Base-by-base conservation (phyloP, 2,797 vertebrate species). In the Hypotaenidia philippensis region DNA sequence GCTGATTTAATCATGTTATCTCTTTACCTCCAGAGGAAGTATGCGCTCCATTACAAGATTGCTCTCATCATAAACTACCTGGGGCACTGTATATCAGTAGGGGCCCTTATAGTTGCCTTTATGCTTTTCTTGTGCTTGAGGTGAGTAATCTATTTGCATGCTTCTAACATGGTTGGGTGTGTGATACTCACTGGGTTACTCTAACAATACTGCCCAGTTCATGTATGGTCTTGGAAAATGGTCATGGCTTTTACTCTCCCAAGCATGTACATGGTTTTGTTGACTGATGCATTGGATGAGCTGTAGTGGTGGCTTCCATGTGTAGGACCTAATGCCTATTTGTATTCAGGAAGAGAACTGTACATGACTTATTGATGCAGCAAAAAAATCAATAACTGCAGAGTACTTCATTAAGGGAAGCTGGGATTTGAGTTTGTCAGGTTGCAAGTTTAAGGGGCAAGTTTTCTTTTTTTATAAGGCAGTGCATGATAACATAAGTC, bases 41-140 rank as follows among this genome's bases (percentile, higher is more conserved):
- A 99, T n/a, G 98, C 98, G 3, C 97, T 99, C 93, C 99, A 99
- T 97, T 99, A 99, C 97, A 99, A 98, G 95, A 97, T 99, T 29
- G 99, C 99, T 13, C 99, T 99, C 59, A 98, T 99, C 96, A 98
- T 99, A 98, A 99, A 99, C 98, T 99, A 99, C 98, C 98, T 99
- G 93, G 99, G 99, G 36, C 99, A 99, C 98, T 99, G 99, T 84
- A 98, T 99, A 93, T 99, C 99, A 13, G 97, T 99, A 78, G 99
- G 98, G 60, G 99, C 99, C 71, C 99, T 99, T 8, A 98, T 99
- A 49, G 98, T 99, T 53, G 99, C 99, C 97, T 99, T 99, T 97
- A 95, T 99, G 94, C 99, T 99, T 90, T 99, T 99, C 98, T 97
- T 99, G 95, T 98, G 98, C 97, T 98, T 99, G 97, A 98, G 99